phyloP scores from a whole-genome alignment of 2,113 vertebrate species.

The Manacus vitellinus region DNA sequence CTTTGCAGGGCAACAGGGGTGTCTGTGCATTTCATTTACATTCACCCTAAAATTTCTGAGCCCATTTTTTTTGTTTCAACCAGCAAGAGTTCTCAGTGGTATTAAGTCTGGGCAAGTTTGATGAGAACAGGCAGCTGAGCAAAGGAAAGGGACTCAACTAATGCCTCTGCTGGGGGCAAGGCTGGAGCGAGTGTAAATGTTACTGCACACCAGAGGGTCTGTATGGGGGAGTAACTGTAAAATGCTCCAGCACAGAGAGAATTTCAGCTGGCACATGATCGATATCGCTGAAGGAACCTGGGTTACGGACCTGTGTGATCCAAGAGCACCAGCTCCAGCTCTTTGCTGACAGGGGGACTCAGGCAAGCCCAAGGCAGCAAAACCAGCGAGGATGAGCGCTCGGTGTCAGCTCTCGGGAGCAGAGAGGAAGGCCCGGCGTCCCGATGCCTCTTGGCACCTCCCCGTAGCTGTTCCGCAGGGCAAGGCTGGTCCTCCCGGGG shows the following conservation, averaged over 20 bases:
- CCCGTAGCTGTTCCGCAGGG: not conserved
- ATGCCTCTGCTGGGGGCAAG: not conserved
- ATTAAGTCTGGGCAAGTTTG: not conserved
- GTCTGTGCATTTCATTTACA: not conserved
- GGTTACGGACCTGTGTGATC: not conserved
- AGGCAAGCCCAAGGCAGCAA: not conserved
- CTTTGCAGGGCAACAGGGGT: not conserved
- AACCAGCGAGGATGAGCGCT: not conserved
- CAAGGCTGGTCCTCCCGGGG: not conserved
- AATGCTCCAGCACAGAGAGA: not conserved
- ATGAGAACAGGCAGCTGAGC: not conserved
- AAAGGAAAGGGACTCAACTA: not conserved
- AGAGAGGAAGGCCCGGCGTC: not conserved
- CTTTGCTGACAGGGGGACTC: not conserved
- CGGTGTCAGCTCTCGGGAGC: not conserved
- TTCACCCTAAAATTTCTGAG: not conserved
- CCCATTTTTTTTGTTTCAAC: not conserved
- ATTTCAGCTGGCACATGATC: not conserved
- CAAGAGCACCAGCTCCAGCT: not conserved
- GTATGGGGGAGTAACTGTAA: not conserved
- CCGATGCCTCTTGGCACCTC: not conserved
- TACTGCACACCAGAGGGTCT: not conserved
- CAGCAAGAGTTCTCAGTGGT: not conserved
- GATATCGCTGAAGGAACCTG: not conserved
- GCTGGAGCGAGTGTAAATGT: not conserved